Conservation (phyloP, 2,888 invertebrate species). For the Thera britannica region DNA sequence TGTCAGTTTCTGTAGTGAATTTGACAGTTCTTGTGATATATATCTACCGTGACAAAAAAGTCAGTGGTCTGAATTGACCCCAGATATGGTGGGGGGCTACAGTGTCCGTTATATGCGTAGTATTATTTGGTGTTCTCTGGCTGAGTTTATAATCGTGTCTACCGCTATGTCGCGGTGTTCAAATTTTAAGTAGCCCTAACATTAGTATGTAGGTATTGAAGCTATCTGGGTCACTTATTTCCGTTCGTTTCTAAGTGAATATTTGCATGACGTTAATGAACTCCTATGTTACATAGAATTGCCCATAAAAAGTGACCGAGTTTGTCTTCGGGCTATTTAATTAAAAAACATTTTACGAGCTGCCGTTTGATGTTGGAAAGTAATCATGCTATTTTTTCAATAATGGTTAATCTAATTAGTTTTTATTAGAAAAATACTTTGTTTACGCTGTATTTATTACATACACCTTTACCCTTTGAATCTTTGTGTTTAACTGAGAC, state of each 20-base stretch:
- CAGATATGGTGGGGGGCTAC: no score
- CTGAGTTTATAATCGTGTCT: no score
- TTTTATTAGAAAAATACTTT: slow-evolving; percentile 31
- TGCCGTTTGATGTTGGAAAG: slow-evolving; percentile 45
- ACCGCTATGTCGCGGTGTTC: background rate
- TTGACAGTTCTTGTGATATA: no score
- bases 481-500: background rate
- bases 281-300: slow-evolving; percentile 57
- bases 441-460: slow-evolving; percentile 24
- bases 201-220: slow-evolving; percentile 29
- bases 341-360: slow-evolving; percentile 62
- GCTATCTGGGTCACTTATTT: slow-evolving; percentile 64
- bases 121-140: no score
- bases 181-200: slow-evolving; percentile 1
- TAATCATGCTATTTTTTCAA: slow-evolving; percentile 44
- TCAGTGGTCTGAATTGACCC: no score
- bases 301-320: slow-evolving; percentile 64
- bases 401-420: slow-evolving; percentile 40
- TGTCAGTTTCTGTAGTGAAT: no score
- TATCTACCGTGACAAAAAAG: no score
- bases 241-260: slow-evolving; percentile 70
- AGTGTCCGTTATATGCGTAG: no score
- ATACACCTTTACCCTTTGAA: slow-evolving; percentile 10
- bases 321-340: slow-evolving; percentile 64
- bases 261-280: slow-evolving; percentile 75